These are phyloP conservation scores for Catocala sponsa DNA, from an alignment of 2,888 invertebrate species.

Conservation along the genomic window DNA sequence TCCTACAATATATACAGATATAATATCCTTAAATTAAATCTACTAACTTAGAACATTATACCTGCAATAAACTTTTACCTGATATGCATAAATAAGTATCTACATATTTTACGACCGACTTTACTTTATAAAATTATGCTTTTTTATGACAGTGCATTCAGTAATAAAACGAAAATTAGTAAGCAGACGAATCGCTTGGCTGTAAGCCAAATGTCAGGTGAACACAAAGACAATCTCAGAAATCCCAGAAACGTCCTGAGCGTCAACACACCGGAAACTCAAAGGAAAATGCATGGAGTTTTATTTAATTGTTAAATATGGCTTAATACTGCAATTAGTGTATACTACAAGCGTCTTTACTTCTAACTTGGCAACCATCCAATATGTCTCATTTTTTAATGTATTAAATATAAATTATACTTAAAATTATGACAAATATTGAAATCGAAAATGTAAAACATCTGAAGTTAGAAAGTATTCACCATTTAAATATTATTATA, in stretches of 20 bases:
- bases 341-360: not conserved
- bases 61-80: too few species aligned
- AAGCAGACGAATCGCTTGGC: slow-evolving; percentile 31
- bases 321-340: not conserved
- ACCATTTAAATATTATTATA: too few species aligned
- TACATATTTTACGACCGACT: not conserved
- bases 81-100: too few species aligned
- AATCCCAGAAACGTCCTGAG: slow-evolving; percentile 33
- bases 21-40: too few species aligned
- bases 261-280: slow-evolving; percentile 39
- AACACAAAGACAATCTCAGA: slow-evolving; percentile 42
- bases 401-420: too few species aligned
- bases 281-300: slow-evolving; percentile 34
- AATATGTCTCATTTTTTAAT: too few species aligned
- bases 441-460: too few species aligned
- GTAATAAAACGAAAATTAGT: slow-evolving; percentile 29
- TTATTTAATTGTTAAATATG: slow-evolving; percentile 3
- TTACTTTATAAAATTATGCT: not conserved
- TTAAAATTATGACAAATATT: too few species aligned
- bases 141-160: slow-evolving; percentile 5
- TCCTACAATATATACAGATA: too few species aligned
- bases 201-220: slow-evolving; percentile 43
- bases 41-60: too few species aligned
- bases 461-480: too few species aligned
- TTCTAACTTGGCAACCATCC: too few species aligned